Base-by-base conservation (phyloP, 2,888 invertebrate species). In the Temnothorax rugatulus region DNA sequence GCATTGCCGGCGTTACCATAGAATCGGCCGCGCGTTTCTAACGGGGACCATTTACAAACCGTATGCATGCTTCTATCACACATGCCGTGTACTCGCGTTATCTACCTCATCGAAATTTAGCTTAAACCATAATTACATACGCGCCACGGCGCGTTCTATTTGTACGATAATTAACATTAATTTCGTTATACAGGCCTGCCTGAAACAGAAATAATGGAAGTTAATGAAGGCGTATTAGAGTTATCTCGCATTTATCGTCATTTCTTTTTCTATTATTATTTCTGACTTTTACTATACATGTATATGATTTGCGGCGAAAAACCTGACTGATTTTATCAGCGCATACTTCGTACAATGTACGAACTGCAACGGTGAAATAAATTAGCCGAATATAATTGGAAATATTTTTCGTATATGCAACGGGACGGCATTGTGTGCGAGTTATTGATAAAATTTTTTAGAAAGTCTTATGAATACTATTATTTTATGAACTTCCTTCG, bases 101-200 rank as follows among this genome's bases (percentile, higher is more conserved):
- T 89, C 86, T 79, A 71, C 71, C 84, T 79, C 82, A 84, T 89
- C 89, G 89, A 89, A 86, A 84, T 89, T 89, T 89, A 82, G 83
- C 82, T 81, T 73, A 61, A 54, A 76, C 69, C 29, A 18, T 57
- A 76, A 84, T 84, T 81, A 79, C 61, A 54, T 50, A 15, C 76
- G 44, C 69, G 59, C 18, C 21, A 38, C 54, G 66, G 25, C n/a
- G 41, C 54, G 54, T 41, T 54, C 68, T 68, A 54, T 68, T 54
- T 66, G 44, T 57, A 44, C 69, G 52, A 54, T 77, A 77, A 77
- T 77, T 77, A 77, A 77, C 50, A 52, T 52, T 57, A 77, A 77
- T 77, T 44, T 69, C 11, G 15, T 69, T 54, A 68, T 13, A 38
- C 18, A 38, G 38, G 34, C 11, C 47, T 2, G 47, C 15, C 7